A percentile compares a stretch with the other conserved stretches of the same genome.
Evolutionary conservation across 2,797 vertebrate genomes (phyloP).

Genomic region (Anniella stebbinsi): DNA sequence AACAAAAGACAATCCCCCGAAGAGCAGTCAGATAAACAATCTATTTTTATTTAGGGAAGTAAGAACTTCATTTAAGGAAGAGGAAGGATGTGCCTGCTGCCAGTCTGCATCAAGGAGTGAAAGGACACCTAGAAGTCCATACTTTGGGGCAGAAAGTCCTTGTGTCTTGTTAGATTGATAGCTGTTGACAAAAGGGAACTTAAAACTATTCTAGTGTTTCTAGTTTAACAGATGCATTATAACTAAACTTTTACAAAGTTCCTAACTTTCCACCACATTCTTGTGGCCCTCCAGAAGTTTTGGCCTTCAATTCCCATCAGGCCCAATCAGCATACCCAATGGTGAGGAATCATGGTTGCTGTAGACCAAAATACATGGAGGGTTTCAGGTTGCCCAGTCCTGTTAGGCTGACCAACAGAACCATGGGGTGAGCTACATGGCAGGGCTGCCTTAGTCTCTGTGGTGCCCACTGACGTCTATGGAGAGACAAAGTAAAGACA

Average conservation of each 20-base stretch:
- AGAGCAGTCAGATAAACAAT: constrained; percentile 2
- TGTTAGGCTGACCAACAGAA: not conserved
- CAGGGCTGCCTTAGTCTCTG: not conserved
- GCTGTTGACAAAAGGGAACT: not conserved
- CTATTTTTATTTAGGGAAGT: constrained; percentile 14
- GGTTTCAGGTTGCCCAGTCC: too few relatives aligned
- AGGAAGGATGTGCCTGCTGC: not conserved
- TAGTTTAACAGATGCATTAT: too few relatives aligned
- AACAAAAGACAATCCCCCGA: constrained; percentile 9
- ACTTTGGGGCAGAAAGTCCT: not conserved
- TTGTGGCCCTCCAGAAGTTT: too few relatives aligned
- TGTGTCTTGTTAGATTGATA: not conserved
- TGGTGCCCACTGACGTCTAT: not conserved
- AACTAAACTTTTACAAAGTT: not conserved
- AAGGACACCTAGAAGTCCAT: not conserved
- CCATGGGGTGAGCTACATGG: not conserved
- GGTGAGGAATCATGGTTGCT: too few relatives aligned
- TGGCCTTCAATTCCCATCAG: too few relatives aligned
- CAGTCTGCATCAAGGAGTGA: not conserved
- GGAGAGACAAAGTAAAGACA: not conserved
- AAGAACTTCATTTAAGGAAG: constrained; percentile 11
- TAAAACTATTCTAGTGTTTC: not conserved
- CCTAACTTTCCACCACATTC: not conserved
- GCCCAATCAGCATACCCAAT: too few relatives aligned
- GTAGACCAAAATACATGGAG: too few relatives aligned